Base-by-base conservation (phyloP, 2,797 vertebrate genomes). In the Toxotes lorentzi region DNA sequence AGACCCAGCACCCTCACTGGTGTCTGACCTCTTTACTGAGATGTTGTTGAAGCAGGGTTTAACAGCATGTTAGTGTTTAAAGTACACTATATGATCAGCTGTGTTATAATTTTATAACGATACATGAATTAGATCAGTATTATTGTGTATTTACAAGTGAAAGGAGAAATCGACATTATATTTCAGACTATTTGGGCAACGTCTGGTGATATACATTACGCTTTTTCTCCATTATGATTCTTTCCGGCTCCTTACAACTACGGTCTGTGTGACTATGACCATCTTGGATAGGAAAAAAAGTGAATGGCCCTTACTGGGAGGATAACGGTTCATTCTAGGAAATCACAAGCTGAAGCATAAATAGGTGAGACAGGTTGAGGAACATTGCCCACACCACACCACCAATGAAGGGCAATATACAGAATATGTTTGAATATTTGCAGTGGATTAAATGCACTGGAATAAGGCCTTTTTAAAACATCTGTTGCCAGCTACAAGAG, bases 401-500 rank as follows among this genome's bases (percentile, higher is more conserved):
- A n/a, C 27, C 17, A 73, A 5, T 50, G 6, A 75, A 53, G 12
- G n/a, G 9, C 16, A 66, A 66, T 50, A 32, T 61, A 53, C 4
- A 4, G 21, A 47, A n/a, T 9, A n/a, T 41, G 2, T 65, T 53
- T 35, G 7, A 54, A 59, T 4, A 40, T 59, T 4, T 62, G 21
- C 4, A 23, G 24, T 73, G 41, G 23, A 70, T 66, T 43, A 30
- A 38, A 73, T 32, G 14, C 58, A 57, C 75, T 82, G 47, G 68
- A 80, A 76, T 74, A 72, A 79, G 45, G 79, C 56, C 21, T 58
- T 69, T 24, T 21, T 14, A 6, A 77, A 78, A 56, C 0, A 21
- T 23, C 16, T 38, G 32, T 47, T 43, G 23, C 45, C 63, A 27
- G 14, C 27, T 67, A 30, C 4, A 21, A 58, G 10, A 78, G 35